These are phyloP conservation scores for Trichonephila inaurata DNA, from an alignment of 1,140 invertebrate genomes.

Conservation along the genomic window DNA sequence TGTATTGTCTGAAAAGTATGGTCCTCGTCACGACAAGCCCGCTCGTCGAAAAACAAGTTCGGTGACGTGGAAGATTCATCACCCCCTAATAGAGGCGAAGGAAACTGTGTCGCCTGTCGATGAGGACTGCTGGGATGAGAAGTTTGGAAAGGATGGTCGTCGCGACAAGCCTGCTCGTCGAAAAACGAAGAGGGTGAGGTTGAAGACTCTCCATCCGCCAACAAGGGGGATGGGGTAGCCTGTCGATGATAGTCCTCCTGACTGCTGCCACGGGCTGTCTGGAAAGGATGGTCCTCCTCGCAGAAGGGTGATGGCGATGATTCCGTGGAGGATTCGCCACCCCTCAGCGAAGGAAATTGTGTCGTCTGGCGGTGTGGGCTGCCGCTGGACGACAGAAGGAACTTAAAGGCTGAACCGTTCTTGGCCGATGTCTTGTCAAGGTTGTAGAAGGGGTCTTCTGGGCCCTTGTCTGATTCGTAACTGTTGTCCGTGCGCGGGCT, in stretches of 20 bases:
- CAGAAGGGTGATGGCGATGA: neutral
- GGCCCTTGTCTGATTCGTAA: constrained; percentile 46
- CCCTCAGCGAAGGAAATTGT: constrained; percentile 9
- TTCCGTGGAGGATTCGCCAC: constrained; percentile 19
- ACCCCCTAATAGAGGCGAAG: neutral
- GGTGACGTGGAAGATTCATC: constrained; percentile 47
- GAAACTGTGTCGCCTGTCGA: constrained; percentile 1
- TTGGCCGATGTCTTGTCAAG: neutral
- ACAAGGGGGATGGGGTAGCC: neutral
- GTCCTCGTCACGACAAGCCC: neutral
- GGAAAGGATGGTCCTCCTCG: constrained; percentile 33
- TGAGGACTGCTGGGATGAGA: neutral
- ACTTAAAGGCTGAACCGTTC: constrained; percentile 21
- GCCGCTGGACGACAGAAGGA: constrained; percentile 39
- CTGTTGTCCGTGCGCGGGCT: constrained; percentile 68
- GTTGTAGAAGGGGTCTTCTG: constrained; percentile 13
- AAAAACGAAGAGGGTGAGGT: constrained; percentile 55
- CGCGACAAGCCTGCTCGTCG: constrained; percentile 57
- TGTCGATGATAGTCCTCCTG: neutral
- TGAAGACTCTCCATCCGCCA: neutral
- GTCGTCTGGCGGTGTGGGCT: neutral
- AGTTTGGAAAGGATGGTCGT: constrained; percentile 22
- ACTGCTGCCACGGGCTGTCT: neutral
- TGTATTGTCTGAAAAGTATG: constrained; percentile 32
- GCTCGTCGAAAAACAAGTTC: constrained; percentile 24